Conservation (phyloP, 2,888 invertebrate genomes). For the Deilephila elpenor region DNA sequence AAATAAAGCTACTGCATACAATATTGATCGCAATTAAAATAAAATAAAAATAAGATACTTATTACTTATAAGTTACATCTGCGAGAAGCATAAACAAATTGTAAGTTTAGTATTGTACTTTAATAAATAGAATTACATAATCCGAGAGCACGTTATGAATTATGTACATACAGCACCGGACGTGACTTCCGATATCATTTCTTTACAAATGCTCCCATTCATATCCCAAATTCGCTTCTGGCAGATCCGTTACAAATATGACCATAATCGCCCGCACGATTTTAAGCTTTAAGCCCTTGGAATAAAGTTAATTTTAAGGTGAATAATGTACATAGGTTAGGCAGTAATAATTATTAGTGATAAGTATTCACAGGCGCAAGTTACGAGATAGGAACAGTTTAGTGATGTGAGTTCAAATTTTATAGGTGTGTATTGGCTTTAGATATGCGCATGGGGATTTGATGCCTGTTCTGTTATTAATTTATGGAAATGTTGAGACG, state of each 20-base stretch:
- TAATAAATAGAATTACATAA: neutral
- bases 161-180: neutral
- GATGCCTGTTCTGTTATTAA: neutral
- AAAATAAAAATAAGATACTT: too few species aligned
- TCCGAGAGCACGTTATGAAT: neutral
- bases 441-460: neutral
- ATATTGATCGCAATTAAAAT: too few species aligned
- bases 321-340: constrained; percentile 47
- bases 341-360: constrained; percentile 50
- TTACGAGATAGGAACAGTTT: constrained; percentile 41
- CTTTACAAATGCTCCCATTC: neutral
- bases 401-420: constrained; percentile 25
- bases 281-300: constrained; percentile 31
- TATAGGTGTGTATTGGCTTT: constrained; percentile 7
- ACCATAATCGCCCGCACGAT: constrained; percentile 28
- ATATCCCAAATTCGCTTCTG: constrained; percentile 26
- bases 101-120: neutral
- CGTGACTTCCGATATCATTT: neutral
- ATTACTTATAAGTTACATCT: too few species aligned
- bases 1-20: too few species aligned
- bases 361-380: constrained; percentile 41
- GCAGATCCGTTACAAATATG: constrained; percentile 39
- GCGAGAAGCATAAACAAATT: neutral
- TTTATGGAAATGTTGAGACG: neutral
- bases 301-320: constrained; percentile 44